Conservation (phyloP, 2,113 vertebrate species). For the Eulemur rufifrons region DNA sequence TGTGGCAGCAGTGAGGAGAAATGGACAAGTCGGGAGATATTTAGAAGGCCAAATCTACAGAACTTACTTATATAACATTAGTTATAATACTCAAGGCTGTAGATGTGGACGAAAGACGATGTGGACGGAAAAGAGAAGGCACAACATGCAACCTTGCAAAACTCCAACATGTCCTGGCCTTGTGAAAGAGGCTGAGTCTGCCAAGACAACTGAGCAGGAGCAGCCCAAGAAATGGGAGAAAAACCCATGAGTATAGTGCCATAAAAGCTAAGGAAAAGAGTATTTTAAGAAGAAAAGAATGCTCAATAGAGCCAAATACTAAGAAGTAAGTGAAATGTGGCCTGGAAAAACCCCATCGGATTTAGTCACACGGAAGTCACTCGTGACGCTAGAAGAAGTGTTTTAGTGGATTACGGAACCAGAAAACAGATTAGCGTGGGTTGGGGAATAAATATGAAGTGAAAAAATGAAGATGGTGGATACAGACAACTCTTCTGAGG, state of each 20-base stretch:
- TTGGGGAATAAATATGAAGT: background rate
- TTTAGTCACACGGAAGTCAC: background rate
- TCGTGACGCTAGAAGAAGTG: background rate
- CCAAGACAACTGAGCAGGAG: background rate
- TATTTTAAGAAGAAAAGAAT: background rate
- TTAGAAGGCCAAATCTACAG: background rate
- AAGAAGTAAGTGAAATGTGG: background rate
- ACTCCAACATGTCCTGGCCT: background rate
- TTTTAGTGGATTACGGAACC: background rate
- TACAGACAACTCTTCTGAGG: background rate
- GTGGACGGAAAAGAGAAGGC: background rate
- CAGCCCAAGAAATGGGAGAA: background rate
- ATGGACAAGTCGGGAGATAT: background rate
- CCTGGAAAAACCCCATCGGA: background rate
- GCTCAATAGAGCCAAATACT: background rate
- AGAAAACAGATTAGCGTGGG: background rate
- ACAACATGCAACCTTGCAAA: background rate
- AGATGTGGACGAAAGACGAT: background rate
- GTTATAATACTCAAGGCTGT: background rate
- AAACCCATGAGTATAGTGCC: background rate
- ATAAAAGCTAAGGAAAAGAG: background rate
- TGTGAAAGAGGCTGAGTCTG: background rate
- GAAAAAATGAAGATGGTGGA: background rate
- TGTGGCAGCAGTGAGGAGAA: accelerated
- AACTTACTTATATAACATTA: background rate